Evolutionary conservation across 2,888 invertebrate species (phyloP), one percentile per base, ranked within the genome.

Genomic region (Kryphioiulus occultus): DNA sequence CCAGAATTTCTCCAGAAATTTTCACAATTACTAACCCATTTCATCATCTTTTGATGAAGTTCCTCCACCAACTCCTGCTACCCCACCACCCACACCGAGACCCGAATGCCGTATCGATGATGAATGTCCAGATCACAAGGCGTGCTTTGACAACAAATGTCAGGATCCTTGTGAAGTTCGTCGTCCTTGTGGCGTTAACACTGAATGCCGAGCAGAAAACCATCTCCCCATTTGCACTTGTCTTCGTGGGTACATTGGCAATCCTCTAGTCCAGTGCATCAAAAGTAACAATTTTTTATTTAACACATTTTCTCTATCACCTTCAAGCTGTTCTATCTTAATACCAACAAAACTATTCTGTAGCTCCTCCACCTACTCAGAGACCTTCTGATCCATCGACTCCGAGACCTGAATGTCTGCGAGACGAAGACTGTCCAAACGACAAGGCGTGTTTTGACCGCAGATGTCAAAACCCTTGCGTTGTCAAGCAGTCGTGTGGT

Each of bases 391-490:
- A 35, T 30, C 86, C 87, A 84, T 26, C 85, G 26, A 87, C 84
- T 4, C 39, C 88, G 2, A 26, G 82, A 2, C 86, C 86, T 3
- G 86, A 88, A 32, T 89, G 89, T 44, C 59, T 85, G 2, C 42
- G 32, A 30, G 89, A 89, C 78, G 47, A 86, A 12, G 89, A 89
- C 82, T 89, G 89, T 88, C 44, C 86, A 2, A 78, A 84, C 44
- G 87, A 88, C 53, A 84, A 86, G 26, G 88, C 88, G 0, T 97
- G 97, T 91, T 94, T 97, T 90, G 95, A 96, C 91, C 94, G 95
- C 88, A 94, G 96, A 91, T 97, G 97, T 91, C 93, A 95, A 17
- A 95, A 95, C 94, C 97, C 97, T 12, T 97, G 97, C 91, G 35
- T 47, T 2, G 94, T 95, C 87, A 3, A 22, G 7, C 86, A 85